Evolutionary conservation across 2,113 vertebrate genomes (phyloP).

Genomic region (Hemicordylus capensis): DNA sequence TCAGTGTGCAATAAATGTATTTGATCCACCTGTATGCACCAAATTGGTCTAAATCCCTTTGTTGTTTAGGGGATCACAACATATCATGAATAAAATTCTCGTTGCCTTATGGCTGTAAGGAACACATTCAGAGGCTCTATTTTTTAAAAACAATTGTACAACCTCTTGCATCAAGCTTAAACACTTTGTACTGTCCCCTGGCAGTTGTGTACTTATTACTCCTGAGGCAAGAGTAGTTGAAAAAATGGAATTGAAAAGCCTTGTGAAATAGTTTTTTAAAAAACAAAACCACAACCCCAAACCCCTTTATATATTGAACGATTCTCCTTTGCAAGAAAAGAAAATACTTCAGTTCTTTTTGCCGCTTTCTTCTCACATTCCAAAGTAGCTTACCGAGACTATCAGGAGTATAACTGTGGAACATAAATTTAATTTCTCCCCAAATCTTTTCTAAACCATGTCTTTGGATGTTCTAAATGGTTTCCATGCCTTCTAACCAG

Average conservation of each 20-base stretch:
- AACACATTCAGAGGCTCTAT: slow-evolving; percentile 48
- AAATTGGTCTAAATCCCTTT: slow-evolving; percentile 56
- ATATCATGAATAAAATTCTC: slow-evolving; percentile 62
- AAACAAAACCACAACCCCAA: slow-evolving; percentile 25
- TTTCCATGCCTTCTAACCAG: neutral
- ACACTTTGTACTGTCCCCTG: slow-evolving; percentile 73
- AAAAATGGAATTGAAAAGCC: slow-evolving; percentile 74
- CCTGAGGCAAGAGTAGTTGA: slow-evolving; percentile 69
- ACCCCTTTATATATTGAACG: slow-evolving; percentile 54
- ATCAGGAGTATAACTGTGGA: neutral
- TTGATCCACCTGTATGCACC: slow-evolving; percentile 47
- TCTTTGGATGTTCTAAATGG: neutral
- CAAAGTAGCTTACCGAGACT: slow-evolving; percentile 31
- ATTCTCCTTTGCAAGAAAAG: slow-evolving; percentile 56
- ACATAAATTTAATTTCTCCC: slow-evolving; percentile 38
- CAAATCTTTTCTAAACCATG: neutral
- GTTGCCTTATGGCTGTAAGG: slow-evolving; percentile 54
- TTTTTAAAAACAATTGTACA: slow-evolving; percentile 65
- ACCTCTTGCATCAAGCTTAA: slow-evolving; percentile 76
- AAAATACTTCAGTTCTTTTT: slow-evolving; percentile 53
- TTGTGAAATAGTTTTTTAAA: slow-evolving; percentile 72
- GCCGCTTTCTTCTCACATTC: neutral
- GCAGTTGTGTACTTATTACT: slow-evolving; percentile 73
- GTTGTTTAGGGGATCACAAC: slow-evolving; percentile 52
- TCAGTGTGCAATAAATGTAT: slow-evolving; percentile 34